Base-by-base conservation (phyloP, 2,113 vertebrate species). In the Platichthys stellatus region DNA sequence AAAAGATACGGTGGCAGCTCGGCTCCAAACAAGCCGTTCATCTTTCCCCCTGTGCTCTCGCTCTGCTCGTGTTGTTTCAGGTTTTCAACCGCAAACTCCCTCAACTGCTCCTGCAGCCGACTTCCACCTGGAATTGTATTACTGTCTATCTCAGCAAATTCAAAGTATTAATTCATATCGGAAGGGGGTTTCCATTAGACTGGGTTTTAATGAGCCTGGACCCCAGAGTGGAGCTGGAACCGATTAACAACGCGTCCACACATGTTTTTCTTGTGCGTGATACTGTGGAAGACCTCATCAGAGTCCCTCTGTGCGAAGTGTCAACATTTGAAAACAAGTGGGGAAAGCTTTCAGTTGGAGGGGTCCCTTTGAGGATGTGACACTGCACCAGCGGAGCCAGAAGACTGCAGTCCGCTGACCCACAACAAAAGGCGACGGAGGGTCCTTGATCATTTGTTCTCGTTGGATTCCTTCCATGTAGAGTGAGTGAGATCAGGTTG, bases 11-110 rank as follows among this genome's bases (percentile, higher is more conserved):
- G 80, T 72, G 81, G 76, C 81, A 83, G 69, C 64, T 63, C 11
- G 58, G 72, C 88, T 89, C 81, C 76, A 87, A 88, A 91, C 72
- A 76, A 23, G 65, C 70, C 40, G 63, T 72, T 81, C 80, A 70
- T 51, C 72, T 70, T 54, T 3, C 51, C 18, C 69, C 67, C 58
- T n/a, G 49, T 35, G 59, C 70, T 54, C 72, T 57, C 43, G 60
- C 78, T 73, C 57, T 53, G 56, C 59, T 40, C 63, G 11, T 62
- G 63, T 61, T 49, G 56, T 74, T 79, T 62, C 54, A 69, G 56
- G 51, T 82, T 80, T 69, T 73, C 64, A 57, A 68, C 56, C 49
- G 45, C 75, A 66, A 70, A 66, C 40, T 35, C 71, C 81, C 53
- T 72, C 23, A 66, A 69, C 47, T 64, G 65, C 56, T 74, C 51